Conservation (phyloP, 2,113 vertebrate genomes). For the Excalfactoria chinensis region DNA sequence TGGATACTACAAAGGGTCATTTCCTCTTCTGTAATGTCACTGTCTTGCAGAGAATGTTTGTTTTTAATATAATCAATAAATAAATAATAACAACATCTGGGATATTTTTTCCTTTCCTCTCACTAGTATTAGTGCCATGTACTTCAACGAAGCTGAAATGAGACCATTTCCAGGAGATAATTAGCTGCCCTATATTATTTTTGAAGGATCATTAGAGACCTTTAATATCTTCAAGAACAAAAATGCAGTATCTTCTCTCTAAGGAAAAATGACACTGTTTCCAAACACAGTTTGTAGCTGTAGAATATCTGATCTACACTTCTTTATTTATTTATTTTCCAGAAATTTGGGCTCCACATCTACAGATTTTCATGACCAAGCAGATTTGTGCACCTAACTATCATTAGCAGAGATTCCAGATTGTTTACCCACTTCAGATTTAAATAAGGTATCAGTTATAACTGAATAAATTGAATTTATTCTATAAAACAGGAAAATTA, state of each 20-base stretch:
- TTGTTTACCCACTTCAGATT: not conserved
- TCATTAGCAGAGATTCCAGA: not conserved
- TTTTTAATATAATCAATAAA: not conserved
- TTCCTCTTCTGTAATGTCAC: not conserved
- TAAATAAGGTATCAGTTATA: not conserved
- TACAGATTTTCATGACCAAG: not conserved
- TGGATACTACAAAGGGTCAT: fast-evolving
- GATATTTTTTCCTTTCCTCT: not conserved
- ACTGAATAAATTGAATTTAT: not conserved
- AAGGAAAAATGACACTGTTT: slow-evolving; percentile 19
- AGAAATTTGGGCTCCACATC: not conserved
- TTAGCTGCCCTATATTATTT: slow-evolving; percentile 50
- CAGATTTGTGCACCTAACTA: not conserved
- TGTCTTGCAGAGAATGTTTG: not conserved
- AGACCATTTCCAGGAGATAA: slow-evolving; percentile 49
- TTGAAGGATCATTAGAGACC: slow-evolving; percentile 42
- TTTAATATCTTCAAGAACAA: slow-evolving; percentile 37
- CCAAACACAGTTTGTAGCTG: not conserved
- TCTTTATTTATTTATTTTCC: not conserved
- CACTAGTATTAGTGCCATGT: not conserved
- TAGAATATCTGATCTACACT: not conserved
- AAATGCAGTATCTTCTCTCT: not conserved
- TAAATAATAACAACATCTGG: not conserved
- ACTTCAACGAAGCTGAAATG: not conserved
- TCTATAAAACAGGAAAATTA: not conserved